Evolutionary conservation across 2,888 invertebrate species (phyloP), one percentile per base, ranked within the genome.

Genomic region (Phoronis australis): DNA sequence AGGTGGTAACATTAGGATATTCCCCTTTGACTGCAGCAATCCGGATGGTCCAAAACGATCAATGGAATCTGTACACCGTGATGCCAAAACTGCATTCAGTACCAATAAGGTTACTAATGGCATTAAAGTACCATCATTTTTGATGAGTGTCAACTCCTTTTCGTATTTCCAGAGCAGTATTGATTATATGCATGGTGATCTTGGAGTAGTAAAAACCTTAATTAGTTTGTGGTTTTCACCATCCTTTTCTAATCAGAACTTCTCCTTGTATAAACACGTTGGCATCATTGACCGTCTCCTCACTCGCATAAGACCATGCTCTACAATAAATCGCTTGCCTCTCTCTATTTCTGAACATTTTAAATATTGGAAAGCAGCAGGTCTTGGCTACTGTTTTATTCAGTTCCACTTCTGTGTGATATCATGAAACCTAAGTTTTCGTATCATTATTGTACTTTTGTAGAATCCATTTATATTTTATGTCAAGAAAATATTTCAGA

Each of bases 331-430:
- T 18, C 20, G 22, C 3, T 26, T 49, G 15, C 47, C 49, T 35
- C 27, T 46, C 27, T 26, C 45, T 22, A 52, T 49, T 42, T 24
- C 12, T n/a, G 47, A 52, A n/a, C 48, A 52, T 35, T 9, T 52
- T 15, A 46, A 50, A 27, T 50, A 26, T 25, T 52, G 49, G 52
- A 52, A 52, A 20, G 49, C 52, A 25, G 18, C 52, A 20, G 52
- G 49, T 25, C 31, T 47, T 1, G 22, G 49, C 15, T 22, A 43
- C 5, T 52, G 46, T 48, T 26, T 52, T n/a, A n/a, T 43, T 49
- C 49, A 35, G 26, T 49, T 12, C 49, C 52, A 40, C 25, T 24
- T 23, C n/a, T 52, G 4, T 1, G 2, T 12, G 52, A 44, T 15
- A 2, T 48, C 25, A 15, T 52, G 23, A 12, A n/a, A 6, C 18